phyloP scores from a whole-genome alignment of 1,140 invertebrate species.

The Solenopsis fugax region DNA sequence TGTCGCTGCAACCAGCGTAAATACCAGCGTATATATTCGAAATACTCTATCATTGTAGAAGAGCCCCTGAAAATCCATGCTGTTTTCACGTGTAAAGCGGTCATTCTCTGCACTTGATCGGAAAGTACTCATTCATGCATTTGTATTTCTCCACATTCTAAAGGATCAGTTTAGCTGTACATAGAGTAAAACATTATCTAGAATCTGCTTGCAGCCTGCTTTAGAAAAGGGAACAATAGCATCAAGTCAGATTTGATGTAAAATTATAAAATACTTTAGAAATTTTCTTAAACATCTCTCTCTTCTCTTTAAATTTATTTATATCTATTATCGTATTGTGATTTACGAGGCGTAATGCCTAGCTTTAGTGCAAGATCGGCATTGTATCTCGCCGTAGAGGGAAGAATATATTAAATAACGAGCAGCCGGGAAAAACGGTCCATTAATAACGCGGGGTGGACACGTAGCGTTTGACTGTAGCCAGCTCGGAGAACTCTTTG shows the following conservation, averaged over 20 bases:
- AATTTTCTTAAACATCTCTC: neutral
- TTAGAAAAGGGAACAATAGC: neutral
- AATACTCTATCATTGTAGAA: slow-evolving; percentile 31
- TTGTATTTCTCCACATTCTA: neutral
- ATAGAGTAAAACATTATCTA: neutral
- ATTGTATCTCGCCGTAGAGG: neutral
- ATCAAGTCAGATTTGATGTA: neutral
- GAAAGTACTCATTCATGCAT: slow-evolving; percentile 22
- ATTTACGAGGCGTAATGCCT: neutral
- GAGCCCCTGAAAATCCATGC: slow-evolving; percentile 17
- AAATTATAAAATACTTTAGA: neutral
- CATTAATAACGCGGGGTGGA: slow-evolving; percentile 29
- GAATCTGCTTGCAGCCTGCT: neutral
- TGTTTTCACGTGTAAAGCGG: slow-evolving; percentile 6
- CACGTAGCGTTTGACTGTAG: slow-evolving; percentile 46
- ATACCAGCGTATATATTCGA: slow-evolving; percentile 11
- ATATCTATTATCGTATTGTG: neutral
- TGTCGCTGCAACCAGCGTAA: slow-evolving; percentile 11
- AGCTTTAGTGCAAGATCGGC: neutral
- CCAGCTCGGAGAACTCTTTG: slow-evolving; percentile 42
- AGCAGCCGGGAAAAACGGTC: neutral
- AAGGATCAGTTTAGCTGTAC: neutral
- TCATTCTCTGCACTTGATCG: neutral
- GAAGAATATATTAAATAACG: slow-evolving; percentile 32
- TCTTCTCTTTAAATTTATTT: neutral